Conservation (phyloP, 2,888 invertebrate species). For the Lottia scabra region DNA sequence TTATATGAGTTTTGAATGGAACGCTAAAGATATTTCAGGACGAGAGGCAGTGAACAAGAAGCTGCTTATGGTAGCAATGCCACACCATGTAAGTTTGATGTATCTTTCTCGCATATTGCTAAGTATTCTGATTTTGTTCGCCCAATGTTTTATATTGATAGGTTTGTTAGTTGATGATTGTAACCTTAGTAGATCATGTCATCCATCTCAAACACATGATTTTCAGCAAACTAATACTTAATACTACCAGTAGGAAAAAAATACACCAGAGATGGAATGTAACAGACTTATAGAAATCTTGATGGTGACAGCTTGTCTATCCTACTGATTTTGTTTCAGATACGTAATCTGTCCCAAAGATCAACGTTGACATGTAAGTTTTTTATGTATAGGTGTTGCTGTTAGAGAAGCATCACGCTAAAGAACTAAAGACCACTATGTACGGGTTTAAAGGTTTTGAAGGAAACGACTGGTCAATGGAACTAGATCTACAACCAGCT, state of each 20-base stretch:
- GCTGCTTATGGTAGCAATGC: slow-evolving; percentile 51
- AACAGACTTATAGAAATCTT: too few species aligned
- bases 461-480: slow-evolving; percentile 42
- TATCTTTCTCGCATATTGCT: not conserved
- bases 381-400: slow-evolving; percentile 30
- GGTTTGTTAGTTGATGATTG: too few species aligned
- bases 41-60: slow-evolving; percentile 24
- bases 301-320: too few species aligned
- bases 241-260: too few species aligned
- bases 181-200: too few species aligned
- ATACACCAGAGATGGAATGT: too few species aligned
- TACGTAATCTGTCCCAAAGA: too few species aligned
- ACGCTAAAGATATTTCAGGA: slow-evolving; percentile 39
- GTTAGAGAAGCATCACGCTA: slow-evolving; percentile 25
- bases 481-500: slow-evolving; percentile 43
- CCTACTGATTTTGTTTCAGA: too few species aligned
- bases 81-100: slow-evolving; percentile 46
- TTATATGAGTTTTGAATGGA: slow-evolving; percentile 49
- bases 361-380: too few species aligned
- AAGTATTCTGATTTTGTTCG: too few species aligned
- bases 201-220: too few species aligned
- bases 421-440: slow-evolving; percentile 35
- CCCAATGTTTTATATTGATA: not conserved
- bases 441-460: slow-evolving; percentile 46
- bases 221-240: too few species aligned